Evolutionary conservation across 2,113 vertebrate species (phyloP).

Genomic region (Burhinus bistriatus): DNA sequence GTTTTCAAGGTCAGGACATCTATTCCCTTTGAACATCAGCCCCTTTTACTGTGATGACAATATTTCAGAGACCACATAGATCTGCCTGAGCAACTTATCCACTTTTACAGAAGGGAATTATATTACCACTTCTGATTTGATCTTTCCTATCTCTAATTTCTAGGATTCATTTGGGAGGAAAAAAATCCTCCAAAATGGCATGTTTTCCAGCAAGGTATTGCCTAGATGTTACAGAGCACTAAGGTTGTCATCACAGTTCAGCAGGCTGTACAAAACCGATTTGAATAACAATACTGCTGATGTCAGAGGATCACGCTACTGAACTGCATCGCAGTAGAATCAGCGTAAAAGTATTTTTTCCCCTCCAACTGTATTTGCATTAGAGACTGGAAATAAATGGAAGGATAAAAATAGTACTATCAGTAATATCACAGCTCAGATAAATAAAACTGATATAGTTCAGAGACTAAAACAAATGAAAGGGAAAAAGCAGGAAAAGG

Average conservation of each 20-base stretch:
- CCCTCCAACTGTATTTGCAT: neutral
- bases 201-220: constrained; percentile 16
- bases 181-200: neutral
- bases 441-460: neutral
- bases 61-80: constrained; percentile 19
- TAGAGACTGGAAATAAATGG: neutral
- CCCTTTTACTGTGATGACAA: neutral
- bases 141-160: constrained; percentile 37
- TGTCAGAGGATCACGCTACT: constrained; percentile 9
- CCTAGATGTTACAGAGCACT: constrained; percentile 25
- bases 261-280: neutral
- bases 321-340: neutral
- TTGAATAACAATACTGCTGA: constrained; percentile 29
- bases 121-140: constrained; percentile 3
- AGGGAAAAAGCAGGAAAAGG: neutral
- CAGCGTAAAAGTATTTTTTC: neutral
- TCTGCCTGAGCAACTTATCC: constrained; percentile 48
- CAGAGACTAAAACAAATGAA: neutral
- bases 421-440: neutral
- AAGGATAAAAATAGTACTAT: neutral
- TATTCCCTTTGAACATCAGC: neutral
- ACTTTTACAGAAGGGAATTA: constrained; percentile 47
- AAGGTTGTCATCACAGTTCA: neutral
- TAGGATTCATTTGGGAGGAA: neutral
- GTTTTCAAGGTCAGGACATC: neutral